phyloP scores from a whole-genome alignment of 2,797 vertebrate genomes.

The Amniataba percoides region DNA sequence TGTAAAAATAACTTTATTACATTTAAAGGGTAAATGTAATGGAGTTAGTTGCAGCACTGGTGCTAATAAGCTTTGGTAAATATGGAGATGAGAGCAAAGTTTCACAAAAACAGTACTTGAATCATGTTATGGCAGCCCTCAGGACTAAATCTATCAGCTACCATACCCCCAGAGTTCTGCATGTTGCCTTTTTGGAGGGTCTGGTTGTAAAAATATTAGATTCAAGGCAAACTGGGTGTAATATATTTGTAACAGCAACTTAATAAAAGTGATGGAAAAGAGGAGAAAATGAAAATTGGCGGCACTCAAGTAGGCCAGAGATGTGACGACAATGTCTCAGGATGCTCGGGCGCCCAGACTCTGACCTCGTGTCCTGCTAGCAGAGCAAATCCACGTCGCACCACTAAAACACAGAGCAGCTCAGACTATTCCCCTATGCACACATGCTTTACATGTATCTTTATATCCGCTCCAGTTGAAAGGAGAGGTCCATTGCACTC shows the following conservation, averaged over 20 bases:
- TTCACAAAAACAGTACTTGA: too few species aligned
- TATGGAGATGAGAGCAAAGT: too few species aligned
- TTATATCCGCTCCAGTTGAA: conserved; percentile 32
- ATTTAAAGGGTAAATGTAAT: too few species aligned
- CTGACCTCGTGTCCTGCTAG: conserved; percentile 31
- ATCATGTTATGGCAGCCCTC: too few species aligned
- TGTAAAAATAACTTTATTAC: too few species aligned
- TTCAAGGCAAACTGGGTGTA: neutral
- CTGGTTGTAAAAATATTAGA: neutral
- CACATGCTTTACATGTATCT: conserved; percentile 51
- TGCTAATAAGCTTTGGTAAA: too few species aligned
- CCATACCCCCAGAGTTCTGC: too few species aligned
- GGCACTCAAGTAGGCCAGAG: conserved; percentile 9
- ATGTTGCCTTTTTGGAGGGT: too few species aligned
- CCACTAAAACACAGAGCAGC: conserved; percentile 20
- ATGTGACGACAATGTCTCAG: conserved; percentile 18
- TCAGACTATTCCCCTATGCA: neutral
- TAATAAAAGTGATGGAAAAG: neutral
- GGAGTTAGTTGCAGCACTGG: too few species aligned
- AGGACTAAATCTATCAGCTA: too few species aligned
- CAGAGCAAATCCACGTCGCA: conserved; percentile 16
- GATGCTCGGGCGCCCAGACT: conserved; percentile 30
- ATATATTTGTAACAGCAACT: neutral
- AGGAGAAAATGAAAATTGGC: neutral
- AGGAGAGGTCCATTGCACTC: conserved; percentile 45